Percentiles rank a stretch among this genome's conserved stretches.
These are phyloP conservation scores for Agelas oroides DNA, from an alignment of 37 sponge, comb jelly and placozoan genomes.

Conservation along the genomic window DNA sequence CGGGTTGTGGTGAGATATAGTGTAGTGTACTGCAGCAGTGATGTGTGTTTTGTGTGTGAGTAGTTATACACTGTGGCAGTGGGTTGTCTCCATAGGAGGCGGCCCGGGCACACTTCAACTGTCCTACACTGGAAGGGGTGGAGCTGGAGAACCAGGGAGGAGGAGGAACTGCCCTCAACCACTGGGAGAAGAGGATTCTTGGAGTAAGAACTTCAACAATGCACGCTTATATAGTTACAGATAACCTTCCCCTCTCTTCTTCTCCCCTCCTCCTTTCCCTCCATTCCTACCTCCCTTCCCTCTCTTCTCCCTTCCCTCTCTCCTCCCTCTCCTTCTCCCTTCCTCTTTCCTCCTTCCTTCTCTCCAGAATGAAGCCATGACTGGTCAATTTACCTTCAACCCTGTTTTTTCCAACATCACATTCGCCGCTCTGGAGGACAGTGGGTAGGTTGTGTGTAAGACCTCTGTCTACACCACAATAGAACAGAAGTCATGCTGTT, in stretches of 20 bases:
- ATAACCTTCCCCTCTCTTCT: no score
- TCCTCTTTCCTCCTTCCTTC: background rate
- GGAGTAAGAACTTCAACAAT: conserved; percentile 32
- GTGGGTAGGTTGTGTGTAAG: conserved; percentile 51
- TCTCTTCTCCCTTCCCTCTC: no score
- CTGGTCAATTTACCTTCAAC: conserved; percentile 74
- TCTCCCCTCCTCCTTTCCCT: no score
- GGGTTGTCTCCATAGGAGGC: conserved; percentile 35
- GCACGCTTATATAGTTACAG: background rate
- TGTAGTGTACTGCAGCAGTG: background rate
- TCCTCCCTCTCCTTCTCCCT: no score
- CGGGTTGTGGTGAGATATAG: conserved; percentile 55
- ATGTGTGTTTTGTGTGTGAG: background rate
- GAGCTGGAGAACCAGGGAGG: conserved; percentile 93
- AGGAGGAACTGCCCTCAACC: conserved; percentile 56
- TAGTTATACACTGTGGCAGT: background rate
- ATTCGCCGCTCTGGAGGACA: conserved; percentile 77
- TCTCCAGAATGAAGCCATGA: conserved; percentile 86
- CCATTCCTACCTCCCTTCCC: no score
- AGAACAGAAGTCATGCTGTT: no score
- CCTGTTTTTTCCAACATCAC: conserved; percentile 76
- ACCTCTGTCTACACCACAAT: no score
- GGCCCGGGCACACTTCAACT: conserved; percentile 74
- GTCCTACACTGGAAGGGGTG: conserved; percentile 62
- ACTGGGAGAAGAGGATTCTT: conserved; percentile 87